Conservation (phyloP, 2,888 invertebrate species). For the Micoletzkya japonica region DNA sequence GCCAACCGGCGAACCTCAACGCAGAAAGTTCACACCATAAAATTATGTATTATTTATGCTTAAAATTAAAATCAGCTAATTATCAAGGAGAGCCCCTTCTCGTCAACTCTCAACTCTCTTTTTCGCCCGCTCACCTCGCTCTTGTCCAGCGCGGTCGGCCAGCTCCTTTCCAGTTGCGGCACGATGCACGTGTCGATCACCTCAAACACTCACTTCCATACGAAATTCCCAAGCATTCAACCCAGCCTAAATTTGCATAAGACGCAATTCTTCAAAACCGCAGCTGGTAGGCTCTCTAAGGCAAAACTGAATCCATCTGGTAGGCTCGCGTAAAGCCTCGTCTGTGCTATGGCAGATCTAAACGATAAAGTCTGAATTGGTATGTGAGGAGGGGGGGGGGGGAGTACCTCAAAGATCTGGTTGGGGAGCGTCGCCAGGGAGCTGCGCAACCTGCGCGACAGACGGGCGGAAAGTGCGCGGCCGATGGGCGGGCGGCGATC, state of each 20-base stretch:
- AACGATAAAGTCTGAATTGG: no score
- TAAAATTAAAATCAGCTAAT: not conserved
- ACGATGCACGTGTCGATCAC: conserved; percentile 25
- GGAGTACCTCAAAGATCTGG: conserved; percentile 25
- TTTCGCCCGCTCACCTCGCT: conserved; percentile 25
- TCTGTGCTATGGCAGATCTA: no score
- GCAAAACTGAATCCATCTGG: no score
- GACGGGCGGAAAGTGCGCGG: conserved; percentile 6
- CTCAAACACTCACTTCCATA: no score
- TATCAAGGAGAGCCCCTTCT: not conserved
- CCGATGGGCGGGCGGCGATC: conserved; percentile 14
- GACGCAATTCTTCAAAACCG: no score
- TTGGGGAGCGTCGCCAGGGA: conserved; percentile 13
- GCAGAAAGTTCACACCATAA: not conserved
- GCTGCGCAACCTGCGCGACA: conserved; percentile 1
- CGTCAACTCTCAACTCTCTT: not conserved
- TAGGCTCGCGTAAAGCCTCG: no score
- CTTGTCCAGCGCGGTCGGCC: conserved; percentile 29
- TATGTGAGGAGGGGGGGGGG: no score
- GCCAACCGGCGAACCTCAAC: conserved; percentile 17
- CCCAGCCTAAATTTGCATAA: no score
- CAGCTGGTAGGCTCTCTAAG: no score
- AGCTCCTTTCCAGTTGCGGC: conserved; percentile 19
- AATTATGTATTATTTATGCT: not conserved
- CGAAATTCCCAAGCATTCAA: no score